Evolutionary conservation across 2,113 vertebrate genomes (phyloP), one percentile per base, ranked within the genome.

Genomic region (Engraulis encrasicolus): DNA sequence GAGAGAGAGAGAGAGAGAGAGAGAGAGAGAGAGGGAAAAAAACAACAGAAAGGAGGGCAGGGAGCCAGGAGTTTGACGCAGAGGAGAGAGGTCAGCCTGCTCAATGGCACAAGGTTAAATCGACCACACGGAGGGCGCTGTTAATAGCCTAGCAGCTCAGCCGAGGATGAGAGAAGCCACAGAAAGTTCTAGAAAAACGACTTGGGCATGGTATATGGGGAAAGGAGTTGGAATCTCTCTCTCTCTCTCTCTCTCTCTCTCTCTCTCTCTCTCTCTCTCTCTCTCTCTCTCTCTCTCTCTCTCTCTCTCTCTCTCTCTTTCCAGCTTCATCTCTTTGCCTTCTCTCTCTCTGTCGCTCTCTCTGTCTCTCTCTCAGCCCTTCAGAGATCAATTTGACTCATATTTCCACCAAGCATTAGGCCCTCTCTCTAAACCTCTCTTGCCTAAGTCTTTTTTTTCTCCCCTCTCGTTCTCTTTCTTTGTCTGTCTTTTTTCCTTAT

Each of bases 41-140:
- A n/a, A n/a, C n/a, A n/a, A n/a, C n/a, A n/a, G n/a, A n/a, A n/a
- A 66, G 31, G 58, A 14, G 9, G 58, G 58, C 58, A 66, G 23
- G 58, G 48, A 74, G 66, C 45, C 85, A 85, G 91, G 88, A 89
- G 87, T 91, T 92, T 84, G 54, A 91, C 87, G 91, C 89, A 91
- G 87, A 92, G 90, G 88, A 85, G 90, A 90, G 88, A 91, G 92
- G 91, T 93, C 91, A 86, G 87, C 89, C 87, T 80, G 90, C 86
- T 91, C 87, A 92, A 91, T 92, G 89, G 90, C 89, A 89, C 83
- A 86, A 90, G 87, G 89, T 91, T 90, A 90, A 94, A 94, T 91
- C 81, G 88, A 90, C 89, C 89, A 90, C 89, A 66, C 90, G 90
- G 78, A 86, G 90, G 87, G 86, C 61, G 82, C 81, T 48, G 84